A percentile compares a stretch with the other conserved stretches of the same genome.
phyloP scores from a whole-genome alignment of 1,140 invertebrate genomes.

The Platyscapa corneri region DNA sequence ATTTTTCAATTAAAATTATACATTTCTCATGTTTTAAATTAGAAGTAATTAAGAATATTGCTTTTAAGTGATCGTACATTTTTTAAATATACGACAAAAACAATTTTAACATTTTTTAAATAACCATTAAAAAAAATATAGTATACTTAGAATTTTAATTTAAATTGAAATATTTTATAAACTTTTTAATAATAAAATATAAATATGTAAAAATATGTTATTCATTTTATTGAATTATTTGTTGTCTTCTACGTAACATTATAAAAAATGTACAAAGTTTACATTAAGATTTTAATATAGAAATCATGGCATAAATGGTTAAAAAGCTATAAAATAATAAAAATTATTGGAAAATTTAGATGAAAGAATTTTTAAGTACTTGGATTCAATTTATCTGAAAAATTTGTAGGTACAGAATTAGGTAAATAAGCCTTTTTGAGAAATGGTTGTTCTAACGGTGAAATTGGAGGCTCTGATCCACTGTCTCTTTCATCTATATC shows the following conservation, averaged over 20 bases:
- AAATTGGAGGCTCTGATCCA: conserved; percentile 39
- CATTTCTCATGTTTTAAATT: too few relatives aligned
- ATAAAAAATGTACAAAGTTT: too few relatives aligned
- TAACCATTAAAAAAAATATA: neutral
- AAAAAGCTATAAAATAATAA: too few relatives aligned
- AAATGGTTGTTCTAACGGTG: conserved; percentile 38
- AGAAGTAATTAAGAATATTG: too few relatives aligned
- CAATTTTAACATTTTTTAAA: neutral
- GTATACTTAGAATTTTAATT: neutral
- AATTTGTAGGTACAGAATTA: neutral
- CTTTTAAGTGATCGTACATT: too few relatives aligned
- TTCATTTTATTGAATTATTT: too few relatives aligned
- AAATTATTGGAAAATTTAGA: neutral
- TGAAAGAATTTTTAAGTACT: conserved; percentile 45
- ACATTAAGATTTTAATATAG: too few relatives aligned
- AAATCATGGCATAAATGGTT: too few relatives aligned
- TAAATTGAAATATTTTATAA: neutral
- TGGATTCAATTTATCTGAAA: conserved; percentile 53
- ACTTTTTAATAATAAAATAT: too few relatives aligned
- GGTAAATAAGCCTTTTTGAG: conserved; percentile 16
- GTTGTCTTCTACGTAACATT: neutral
- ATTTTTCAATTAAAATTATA: neutral
- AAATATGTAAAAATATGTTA: too few relatives aligned
- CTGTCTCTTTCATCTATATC: conserved; percentile 52
- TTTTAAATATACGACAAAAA: too few relatives aligned